Base-by-base conservation (phyloP, 2,888 invertebrate species). In the Meandrusa payeni region DNA sequence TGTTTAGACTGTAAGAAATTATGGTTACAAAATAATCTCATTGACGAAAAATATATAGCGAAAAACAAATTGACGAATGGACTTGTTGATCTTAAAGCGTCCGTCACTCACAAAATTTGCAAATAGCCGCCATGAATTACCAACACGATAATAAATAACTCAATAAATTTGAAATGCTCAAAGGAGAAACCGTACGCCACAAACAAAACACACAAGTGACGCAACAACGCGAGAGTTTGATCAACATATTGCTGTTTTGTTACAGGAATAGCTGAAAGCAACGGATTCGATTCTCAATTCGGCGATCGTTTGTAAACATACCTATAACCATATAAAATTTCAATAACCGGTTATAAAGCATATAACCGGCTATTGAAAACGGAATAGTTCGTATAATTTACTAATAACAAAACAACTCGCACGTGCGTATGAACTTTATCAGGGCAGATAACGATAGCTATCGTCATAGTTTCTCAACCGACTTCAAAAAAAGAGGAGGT, bases 201-300 rank as follows among this genome's bases (percentile, higher is more conserved):
- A 37, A 37, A 37, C 37, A 9, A 1, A 27, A 37, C 6, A 15
- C 17, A 17, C n/a, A 5, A 4, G 12, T 12, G 36, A 40, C 17
- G 17, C 24, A 40, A 24, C 11, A n/a, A 3, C 3, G n/a, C 6
- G 15, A 3, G 2, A 4, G 15, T 15, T n/a, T n/a, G n/a, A n/a
- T n/a, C n/a, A 12, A 6, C 11, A 6, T 24, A 6, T 32, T 41
- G n/a, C n/a, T n/a, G 39, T 40, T 40, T 26, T 12, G 32, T 12
- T 33, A 41, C 41, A 9, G 9, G 26, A 41, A 41, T 41, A 41
- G 32, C 7, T 19, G 7, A 27, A 37, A 33, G 19, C 13, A 13
- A 33, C 13, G 2, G 9, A 1, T 12, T 19, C 19, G n/a, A 26
- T 19, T 38, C 38, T 9, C 12, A 13, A 22, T 32, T 26, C 12